Base-by-base conservation (phyloP, 2,888 invertebrate genomes). In the Aleiodes testaceus region DNA sequence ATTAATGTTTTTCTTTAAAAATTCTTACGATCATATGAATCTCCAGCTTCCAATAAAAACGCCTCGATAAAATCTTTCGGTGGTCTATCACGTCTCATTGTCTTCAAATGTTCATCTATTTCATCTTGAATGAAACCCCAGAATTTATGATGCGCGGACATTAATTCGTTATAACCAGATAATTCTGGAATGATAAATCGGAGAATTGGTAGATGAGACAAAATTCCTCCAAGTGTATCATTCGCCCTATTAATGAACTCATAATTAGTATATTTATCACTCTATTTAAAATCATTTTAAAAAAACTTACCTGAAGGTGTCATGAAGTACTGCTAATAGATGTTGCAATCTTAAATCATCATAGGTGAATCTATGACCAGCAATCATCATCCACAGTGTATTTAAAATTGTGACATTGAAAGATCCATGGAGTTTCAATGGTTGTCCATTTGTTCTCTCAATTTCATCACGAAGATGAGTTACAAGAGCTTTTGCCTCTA, bases 201-300 rank as follows among this genome's bases (percentile, higher is more conserved):
- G 68, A 93, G 84, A 86, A 92, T 91, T 0, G 94, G 93, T 81
- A 92, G 87, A 77, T 92, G 91, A 77, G 93, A 93, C 7, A 94
- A 83, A 70, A 92, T 82, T 0, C 94, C 93, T 1, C 94, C 94
- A 3, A 92, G 90, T 82, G 92, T 91, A 55, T 92, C 91, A 72
- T 91, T 89, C 12, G 90, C 86, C 78, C 89, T 89, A 1, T 87
- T 84, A 44, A 88, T 80, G 66, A 44, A 44, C 47, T 18, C 59
- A 89, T 77, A 1, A 87, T 84, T 53, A 89, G 73, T 64, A 89
- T 50, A 90, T 81, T 22, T 66, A 11, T 20, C 16, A 5, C 14
- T 5, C 20, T 3, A 4, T 12, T 70, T 47, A n/a, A 30, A 44
- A 42, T 49, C 59, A 11, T 36, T 30, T 2, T 5, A 36, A 22